phyloP scores from a whole-genome alignment of 2,888 invertebrate genomes.

The Athripsodes cinereus region DNA sequence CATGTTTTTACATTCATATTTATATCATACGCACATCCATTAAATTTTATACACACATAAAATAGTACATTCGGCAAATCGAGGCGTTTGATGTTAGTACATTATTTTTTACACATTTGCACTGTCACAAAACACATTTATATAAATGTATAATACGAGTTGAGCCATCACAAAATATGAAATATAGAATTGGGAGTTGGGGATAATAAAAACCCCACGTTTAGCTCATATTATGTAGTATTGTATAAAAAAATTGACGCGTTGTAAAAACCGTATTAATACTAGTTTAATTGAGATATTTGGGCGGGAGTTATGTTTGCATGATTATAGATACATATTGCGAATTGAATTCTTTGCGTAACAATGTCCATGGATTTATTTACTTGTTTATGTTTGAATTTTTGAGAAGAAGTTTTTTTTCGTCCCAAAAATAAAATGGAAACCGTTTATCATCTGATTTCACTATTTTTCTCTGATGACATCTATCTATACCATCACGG shows the following conservation, averaged over 20 bases:
- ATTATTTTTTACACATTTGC: constrained; percentile 5
- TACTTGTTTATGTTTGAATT: no score
- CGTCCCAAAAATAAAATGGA: no score
- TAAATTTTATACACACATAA: no score
- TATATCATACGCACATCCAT: no score
- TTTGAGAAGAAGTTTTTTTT: no score
- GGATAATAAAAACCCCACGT: constrained; percentile 11
- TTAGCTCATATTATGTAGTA: constrained; percentile 9
- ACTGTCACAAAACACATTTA: not conserved
- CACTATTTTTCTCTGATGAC: no score
- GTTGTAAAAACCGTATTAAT: constrained; percentile 15
- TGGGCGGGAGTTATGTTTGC: no score
- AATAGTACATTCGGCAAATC: no score
- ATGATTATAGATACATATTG: not conserved
- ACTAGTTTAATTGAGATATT: constrained; percentile 21
- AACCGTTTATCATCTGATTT: no score
- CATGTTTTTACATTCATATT: no score
- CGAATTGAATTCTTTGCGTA: constrained; percentile 5
- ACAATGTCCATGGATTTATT: no score
- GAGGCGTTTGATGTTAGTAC: not conserved
- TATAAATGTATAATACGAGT: not conserved
- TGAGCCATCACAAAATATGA: constrained; percentile 10
- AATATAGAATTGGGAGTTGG: not conserved
- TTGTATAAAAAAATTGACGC: constrained; percentile 12
- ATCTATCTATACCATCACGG: no score